Evolutionary conservation across 2,888 invertebrate species (phyloP), one percentile per base, ranked within the genome.

Genomic region (Xestia ashworthii): DNA sequence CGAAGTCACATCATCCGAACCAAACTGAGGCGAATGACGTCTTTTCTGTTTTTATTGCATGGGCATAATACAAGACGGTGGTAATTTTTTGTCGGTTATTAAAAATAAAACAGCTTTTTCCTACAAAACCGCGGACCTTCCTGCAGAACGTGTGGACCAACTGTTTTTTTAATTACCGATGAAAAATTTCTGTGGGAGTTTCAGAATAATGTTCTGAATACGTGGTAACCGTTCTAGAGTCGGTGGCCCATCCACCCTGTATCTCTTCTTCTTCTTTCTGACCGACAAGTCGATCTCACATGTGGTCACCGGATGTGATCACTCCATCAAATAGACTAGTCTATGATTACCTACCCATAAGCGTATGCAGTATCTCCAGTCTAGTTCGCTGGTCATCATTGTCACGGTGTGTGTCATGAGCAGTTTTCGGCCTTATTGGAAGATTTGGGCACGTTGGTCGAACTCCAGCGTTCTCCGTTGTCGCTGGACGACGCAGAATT

Each of bases 281-380:
- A 32, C 8, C 8, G 16, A 32, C 32, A 19, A n/a, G 14, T 44
- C n/a, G 6, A 64, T 64, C 41, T 60, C 8, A 19, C 4, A 32
- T 32, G 60, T 32, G 60, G 19, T 60, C 9, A 32, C 19, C 60
- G 9, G 19, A 60, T 60, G 6, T 60, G 32, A 32, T 32, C 19
- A 38, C 62, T 38, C 9, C 9, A 9, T 38, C 12, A 22, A n/a
- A 8, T 25, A 22, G 3, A 12, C 12, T 4, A 6, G 5, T 73
- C 48, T 16, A 65, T 38, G 0, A 32, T 32, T 55, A 38, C 85
- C 83, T 88, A 95, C 96, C 96, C 94, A 96, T 93, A n/a, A 96
- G 91, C 1, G 96, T 95, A 80, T 95, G 95, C 71, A 96, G 80
- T 81, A 95, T 93, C 80, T 95, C 93, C 38, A 96, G 91, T 69